A percentile compares a stretch with the other conserved stretches of the same genome.
These are phyloP conservation scores for Brachyhypopomus gauderio DNA, from an alignment of 2,113 vertebrate species.

Conservation along the genomic window DNA sequence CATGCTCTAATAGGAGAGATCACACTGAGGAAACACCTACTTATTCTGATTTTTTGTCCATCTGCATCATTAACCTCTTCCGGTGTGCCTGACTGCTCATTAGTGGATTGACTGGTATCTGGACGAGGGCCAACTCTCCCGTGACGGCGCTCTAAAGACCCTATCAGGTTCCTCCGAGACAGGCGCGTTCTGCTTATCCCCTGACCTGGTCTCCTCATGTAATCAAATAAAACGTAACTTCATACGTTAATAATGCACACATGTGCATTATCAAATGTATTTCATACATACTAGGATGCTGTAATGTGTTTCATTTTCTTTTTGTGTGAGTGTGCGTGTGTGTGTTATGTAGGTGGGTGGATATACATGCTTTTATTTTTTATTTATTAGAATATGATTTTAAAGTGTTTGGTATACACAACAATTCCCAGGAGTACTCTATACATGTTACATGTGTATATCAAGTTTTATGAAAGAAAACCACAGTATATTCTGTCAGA, in stretches of 20 bases:
- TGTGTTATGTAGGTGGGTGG: too few relatives aligned
- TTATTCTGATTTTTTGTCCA: constrained; percentile 39
- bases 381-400: too few relatives aligned
- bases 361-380: too few relatives aligned
- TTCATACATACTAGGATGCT: background rate
- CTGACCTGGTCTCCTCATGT: background rate
- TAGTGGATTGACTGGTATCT: constrained; percentile 48
- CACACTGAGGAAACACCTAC: constrained; percentile 5
- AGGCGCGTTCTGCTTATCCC: constrained; percentile 31
- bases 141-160: constrained; percentile 13
- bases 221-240: constrained; percentile 69
- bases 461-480: background rate
- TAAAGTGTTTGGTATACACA: too few relatives aligned
- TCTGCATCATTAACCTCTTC: constrained; percentile 43
- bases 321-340: too few relatives aligned
- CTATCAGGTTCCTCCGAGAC: constrained; percentile 47
- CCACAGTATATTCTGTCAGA: background rate
- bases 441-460: too few relatives aligned
- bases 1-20: constrained; percentile 32
- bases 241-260: constrained; percentile 51
- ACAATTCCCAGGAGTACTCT: too few relatives aligned
- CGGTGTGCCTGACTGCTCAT: constrained; percentile 7
- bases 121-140: constrained; percentile 31
- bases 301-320: too few relatives aligned
- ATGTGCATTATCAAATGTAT: background rate